Evolutionary conservation across 2,888 invertebrate genomes (phyloP).

Genomic region (Perithous albicinctus): DNA sequence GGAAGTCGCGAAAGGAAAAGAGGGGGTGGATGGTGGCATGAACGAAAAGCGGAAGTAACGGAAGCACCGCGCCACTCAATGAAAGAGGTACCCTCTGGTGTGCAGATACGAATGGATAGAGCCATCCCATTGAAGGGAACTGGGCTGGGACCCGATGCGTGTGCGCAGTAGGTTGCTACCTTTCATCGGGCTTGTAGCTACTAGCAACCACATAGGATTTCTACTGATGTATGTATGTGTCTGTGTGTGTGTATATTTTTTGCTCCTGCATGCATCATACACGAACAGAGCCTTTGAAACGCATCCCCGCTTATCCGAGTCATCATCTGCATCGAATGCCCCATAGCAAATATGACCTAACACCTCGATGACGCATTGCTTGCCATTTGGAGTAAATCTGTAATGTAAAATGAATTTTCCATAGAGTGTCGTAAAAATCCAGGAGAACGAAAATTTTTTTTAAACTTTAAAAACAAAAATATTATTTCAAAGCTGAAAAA

Average conservation of each 20-base stretch:
- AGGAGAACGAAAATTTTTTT: too few species aligned
- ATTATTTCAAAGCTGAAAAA: too few species aligned
- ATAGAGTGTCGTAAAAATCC: too few species aligned
- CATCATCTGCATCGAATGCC: background rate
- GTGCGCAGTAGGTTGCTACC: conserved; percentile 45
- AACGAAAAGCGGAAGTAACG: conserved; percentile 80
- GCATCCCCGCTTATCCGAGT: background rate
- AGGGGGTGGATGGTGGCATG: conserved; percentile 72
- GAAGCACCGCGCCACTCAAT: conserved; percentile 77
- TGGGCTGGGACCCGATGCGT: conserved; percentile 57
- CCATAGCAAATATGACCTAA: too few species aligned
- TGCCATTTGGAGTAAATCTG: too few species aligned
- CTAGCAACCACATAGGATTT: too few species aligned
- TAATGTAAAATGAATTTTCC: too few species aligned
- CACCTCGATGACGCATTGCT: too few species aligned
- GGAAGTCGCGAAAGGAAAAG: conserved; percentile 10
- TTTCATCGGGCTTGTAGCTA: too few species aligned
- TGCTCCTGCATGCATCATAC: background rate
- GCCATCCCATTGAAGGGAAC: conserved; percentile 79
- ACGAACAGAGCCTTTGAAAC: background rate
- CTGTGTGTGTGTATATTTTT: background rate
- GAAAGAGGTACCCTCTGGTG: conserved; percentile 78
- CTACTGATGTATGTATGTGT: background rate
- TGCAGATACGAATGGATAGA: conserved; percentile 80
- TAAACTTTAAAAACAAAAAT: too few species aligned